Percentiles rank a stretch among this genome's conserved stretches.
Evolutionary conservation across 2,797 vertebrate species (phyloP).

Genomic region (Danio jaintianensis): DNA sequence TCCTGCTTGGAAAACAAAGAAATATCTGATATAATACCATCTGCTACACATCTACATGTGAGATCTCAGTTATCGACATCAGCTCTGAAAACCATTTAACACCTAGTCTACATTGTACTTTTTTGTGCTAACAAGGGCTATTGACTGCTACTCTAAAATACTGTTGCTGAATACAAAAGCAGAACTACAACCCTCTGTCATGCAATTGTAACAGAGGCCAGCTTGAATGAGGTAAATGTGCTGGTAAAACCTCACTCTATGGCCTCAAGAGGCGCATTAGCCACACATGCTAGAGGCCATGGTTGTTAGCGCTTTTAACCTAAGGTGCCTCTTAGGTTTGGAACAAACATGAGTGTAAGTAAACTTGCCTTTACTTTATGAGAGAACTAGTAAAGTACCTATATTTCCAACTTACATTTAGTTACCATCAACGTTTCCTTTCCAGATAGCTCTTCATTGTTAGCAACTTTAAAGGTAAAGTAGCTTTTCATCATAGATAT

Average conservation of each 20-base stretch:
- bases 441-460: neutral
- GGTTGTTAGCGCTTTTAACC: neutral
- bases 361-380: neutral
- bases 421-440: neutral
- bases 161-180: slow-evolving; percentile 1
- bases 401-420: neutral
- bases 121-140: slow-evolving; percentile 15
- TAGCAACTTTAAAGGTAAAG: too few species aligned
- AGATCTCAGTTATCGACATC: slow-evolving; percentile 27
- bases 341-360: neutral
- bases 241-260: neutral
- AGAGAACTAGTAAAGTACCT: neutral
- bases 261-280: neutral
- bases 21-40: slow-evolving; percentile 38
- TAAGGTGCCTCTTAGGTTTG: neutral
- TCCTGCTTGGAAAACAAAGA: slow-evolving; percentile 44
- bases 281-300: neutral
- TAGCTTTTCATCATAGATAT: too few species aligned
- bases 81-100: slow-evolving; percentile 18
- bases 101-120: neutral
- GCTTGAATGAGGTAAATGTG: neutral
- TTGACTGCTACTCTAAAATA: slow-evolving; percentile 24
- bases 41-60: slow-evolving; percentile 29
- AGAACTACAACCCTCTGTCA: neutral
- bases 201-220: neutral